Conservation (phyloP, 2,797 vertebrate genomes). For the Melanotaenia trifasciata region DNA sequence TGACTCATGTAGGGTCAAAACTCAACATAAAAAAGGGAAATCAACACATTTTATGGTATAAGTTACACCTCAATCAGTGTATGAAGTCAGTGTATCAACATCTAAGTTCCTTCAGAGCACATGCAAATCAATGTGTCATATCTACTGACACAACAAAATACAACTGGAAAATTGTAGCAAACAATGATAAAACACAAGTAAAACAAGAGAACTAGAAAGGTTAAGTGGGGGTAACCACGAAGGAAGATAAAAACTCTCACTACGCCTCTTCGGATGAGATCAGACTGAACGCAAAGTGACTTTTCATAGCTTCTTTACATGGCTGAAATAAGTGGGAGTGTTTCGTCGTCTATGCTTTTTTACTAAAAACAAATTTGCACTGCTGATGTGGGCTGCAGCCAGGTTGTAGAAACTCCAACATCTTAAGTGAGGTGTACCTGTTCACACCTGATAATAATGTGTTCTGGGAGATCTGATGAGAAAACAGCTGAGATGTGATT, state of each 20-base stretch:
- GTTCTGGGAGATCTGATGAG: neutral
- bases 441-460: neutral
- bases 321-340: conserved; percentile 23
- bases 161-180: conserved; percentile 60
- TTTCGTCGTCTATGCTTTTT: conserved; percentile 14
- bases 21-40: conserved; percentile 29
- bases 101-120: conserved; percentile 58
- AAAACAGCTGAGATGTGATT: neutral
- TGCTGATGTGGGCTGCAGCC: neutral
- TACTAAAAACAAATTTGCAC: neutral
- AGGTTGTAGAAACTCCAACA: neutral
- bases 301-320: neutral
- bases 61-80: conserved; percentile 67
- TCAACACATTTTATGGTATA: conserved; percentile 33
- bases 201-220: conserved; percentile 38
- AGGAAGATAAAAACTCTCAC: conserved; percentile 49
- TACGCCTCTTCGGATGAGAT: conserved; percentile 43
- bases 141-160: conserved; percentile 53
- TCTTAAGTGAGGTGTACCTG: neutral
- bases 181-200: conserved; percentile 55
- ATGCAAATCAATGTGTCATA: conserved; percentile 69
- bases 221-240: conserved; percentile 17
- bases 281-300: conserved; percentile 46
- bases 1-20: conserved; percentile 40
- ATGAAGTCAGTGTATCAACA: conserved; percentile 67